These are phyloP conservation scores for Pagetopsis macropterus DNA, from an alignment of 2,797 vertebrate species.

Conservation along the genomic window DNA sequence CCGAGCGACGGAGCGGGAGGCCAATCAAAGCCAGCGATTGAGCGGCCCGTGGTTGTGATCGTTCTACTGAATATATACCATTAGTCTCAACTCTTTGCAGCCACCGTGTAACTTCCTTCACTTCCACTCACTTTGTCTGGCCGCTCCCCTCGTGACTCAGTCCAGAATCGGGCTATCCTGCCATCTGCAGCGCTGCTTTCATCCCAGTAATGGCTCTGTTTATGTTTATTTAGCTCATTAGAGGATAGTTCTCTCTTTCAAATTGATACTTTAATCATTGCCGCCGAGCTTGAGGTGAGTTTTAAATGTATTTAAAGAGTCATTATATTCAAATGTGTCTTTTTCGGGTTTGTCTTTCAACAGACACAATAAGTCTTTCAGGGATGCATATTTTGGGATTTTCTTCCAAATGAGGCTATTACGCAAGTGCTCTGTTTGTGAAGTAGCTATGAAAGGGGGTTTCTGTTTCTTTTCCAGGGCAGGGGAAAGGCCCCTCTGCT, in stretches of 20 bases:
- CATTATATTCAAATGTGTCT: constrained; percentile 3
- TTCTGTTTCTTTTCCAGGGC: constrained; percentile 11
- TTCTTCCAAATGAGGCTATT: constrained; percentile 20
- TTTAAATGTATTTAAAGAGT: constrained; percentile 34
- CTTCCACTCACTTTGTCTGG: constrained; percentile 61
- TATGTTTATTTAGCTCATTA: constrained; percentile 68
- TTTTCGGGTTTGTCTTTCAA: not conserved
- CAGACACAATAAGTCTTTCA: constrained; percentile 3
- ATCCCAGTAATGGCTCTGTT: constrained; percentile 61
- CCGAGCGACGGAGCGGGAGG: constrained; percentile 65
- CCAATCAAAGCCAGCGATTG: constrained; percentile 68
- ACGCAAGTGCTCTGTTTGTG: constrained; percentile 19
- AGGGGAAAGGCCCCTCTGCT: constrained; percentile 32
- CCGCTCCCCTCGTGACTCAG: constrained; percentile 45
- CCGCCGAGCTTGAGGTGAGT: constrained; percentile 35
- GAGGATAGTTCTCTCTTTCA: constrained; percentile 53
- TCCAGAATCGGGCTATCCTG: constrained; percentile 65
- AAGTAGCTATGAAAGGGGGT: constrained; percentile 15
- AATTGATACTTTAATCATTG: constrained; percentile 55
- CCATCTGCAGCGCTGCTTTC: constrained; percentile 74
- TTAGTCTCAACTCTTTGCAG: constrained; percentile 63
- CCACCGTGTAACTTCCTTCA: constrained; percentile 53
- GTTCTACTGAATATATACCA: constrained; percentile 67
- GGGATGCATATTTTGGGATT: constrained; percentile 1
- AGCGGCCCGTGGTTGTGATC: constrained; percentile 65